Evolutionary conservation across 2,113 vertebrate species (phyloP), one percentile per base, ranked within the genome.

Genomic region (Pogona vitticeps): DNA sequence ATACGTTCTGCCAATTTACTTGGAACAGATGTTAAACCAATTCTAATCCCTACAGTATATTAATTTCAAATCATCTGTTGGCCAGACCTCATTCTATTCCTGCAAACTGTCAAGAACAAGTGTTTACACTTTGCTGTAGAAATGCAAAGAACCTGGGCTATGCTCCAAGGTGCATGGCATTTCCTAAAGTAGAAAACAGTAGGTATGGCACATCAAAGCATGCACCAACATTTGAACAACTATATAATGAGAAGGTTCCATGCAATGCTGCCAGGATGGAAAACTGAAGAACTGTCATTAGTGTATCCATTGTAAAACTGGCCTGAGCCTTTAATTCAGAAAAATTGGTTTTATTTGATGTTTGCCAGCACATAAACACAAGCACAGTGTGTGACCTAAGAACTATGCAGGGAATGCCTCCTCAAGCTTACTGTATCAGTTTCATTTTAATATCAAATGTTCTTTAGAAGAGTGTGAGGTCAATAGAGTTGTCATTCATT

Each of bases 391-490:
- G 65, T 40, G 42, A 71, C 65, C 67, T 78, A 71, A 59, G 26
- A 71, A n/a, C 36, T 40, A 79, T 79, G 65, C 59, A 79, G 65
- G 17, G 46, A 85, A 78, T 78, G 84, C 33, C n/a, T 71, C 58
- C 84, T 79, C 65, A 86, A 79, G 5, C 36, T 79, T 71, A 40
- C 40, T 23, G 7, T 79, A 71, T 86, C 67, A n/a, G 38, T 86
- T 86, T 42, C 52, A 40, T 40, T 84, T 84, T 61, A 56, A 84
- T 84, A 84, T 84, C 71, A 84, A 65, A 84, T 84, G 72, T 85
- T 70, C 63, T 61, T 78, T 78, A 79, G 70, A 85, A 40, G 76
- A 79, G 84, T 79, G 33, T 79, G 84, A 86, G 67, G 84, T 86
- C 84, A 79, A 86, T 31, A 70, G 76, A 79, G 65, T n/a, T 79